Evolutionary conservation across 2,888 invertebrate genomes (phyloP).

Genomic region (Idaea aversata): DNA sequence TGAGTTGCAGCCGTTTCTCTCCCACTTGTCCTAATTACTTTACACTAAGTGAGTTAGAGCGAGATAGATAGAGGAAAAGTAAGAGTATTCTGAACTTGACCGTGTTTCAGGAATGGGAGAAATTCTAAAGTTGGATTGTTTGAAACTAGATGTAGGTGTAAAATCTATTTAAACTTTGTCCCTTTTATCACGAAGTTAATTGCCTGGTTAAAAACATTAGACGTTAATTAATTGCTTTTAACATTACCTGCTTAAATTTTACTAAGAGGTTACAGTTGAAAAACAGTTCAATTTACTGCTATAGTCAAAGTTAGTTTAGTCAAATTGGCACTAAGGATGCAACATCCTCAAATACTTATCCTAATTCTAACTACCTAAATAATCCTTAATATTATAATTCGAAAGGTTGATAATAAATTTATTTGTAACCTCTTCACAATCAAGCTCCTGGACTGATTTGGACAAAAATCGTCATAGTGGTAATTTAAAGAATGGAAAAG

Average conservation of each 20-base stretch:
- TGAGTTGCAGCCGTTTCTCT: background rate
- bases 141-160: constrained; percentile 1
- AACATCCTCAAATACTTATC: too few species aligned
- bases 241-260: background rate
- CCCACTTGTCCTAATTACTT: background rate
- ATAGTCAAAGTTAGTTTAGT: too few species aligned
- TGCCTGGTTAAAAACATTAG: constrained; percentile 1
- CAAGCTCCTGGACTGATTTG: too few species aligned
- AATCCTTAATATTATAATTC: too few species aligned
- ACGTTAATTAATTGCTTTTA: background rate
- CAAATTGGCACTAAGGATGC: too few species aligned
- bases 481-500: too few species aligned
- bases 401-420: too few species aligned
- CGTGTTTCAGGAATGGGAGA: background rate
- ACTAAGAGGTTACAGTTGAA: background rate
- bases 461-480: too few species aligned
- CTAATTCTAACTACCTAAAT: too few species aligned
- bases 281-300: background rate
- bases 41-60: background rate
- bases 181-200: background rate
- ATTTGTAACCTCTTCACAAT: too few species aligned
- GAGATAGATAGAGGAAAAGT: background rate
- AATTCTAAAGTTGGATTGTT: background rate
- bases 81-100: background rate
- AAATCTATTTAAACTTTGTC: background rate